Percentiles rank a stretch among this genome's conserved stretches.
Conservation (phyloP, 2,888 invertebrate genomes). For the Endotricha flammealis region DNA sequence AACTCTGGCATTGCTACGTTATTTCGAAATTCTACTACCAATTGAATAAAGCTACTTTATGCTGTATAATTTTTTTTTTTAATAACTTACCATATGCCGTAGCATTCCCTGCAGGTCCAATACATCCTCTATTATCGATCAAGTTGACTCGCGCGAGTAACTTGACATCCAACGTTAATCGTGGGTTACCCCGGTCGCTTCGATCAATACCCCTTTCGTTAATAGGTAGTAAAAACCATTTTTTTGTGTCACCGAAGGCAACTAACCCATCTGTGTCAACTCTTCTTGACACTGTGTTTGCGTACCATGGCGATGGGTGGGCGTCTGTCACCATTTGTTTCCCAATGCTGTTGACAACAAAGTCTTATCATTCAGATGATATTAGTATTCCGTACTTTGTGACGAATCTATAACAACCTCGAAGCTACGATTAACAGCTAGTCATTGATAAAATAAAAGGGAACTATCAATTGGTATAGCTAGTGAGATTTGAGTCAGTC, state of each 20-base stretch:
- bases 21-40: no score
- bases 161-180: constrained; percentile 38
- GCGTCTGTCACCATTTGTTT: constrained; percentile 63
- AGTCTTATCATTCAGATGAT: no score
- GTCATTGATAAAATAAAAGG: no score
- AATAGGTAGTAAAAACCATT: constrained; percentile 45
- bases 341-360: constrained; percentile 43
- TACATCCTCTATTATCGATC: constrained; percentile 55
- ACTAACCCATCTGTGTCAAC: constrained; percentile 44
- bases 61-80: no score
- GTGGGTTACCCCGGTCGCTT: constrained; percentile 17
- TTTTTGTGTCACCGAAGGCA: constrained; percentile 33
- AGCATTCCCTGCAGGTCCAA: constrained; percentile 57
- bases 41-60: no score
- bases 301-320: constrained; percentile 58
- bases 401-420: no score
- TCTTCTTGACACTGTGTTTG: constrained; percentile 39
- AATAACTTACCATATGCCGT: constrained; percentile 54
- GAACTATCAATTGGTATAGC: no score
- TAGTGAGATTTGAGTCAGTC: no score
- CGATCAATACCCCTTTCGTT: constrained; percentile 31
- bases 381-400: no score
- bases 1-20: no score
- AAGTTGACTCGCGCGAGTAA: constrained; percentile 54
- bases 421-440: no score